These are phyloP conservation scores for Salvator merianae DNA, from an alignment of 2,113 vertebrate species.

Conservation along the genomic window DNA sequence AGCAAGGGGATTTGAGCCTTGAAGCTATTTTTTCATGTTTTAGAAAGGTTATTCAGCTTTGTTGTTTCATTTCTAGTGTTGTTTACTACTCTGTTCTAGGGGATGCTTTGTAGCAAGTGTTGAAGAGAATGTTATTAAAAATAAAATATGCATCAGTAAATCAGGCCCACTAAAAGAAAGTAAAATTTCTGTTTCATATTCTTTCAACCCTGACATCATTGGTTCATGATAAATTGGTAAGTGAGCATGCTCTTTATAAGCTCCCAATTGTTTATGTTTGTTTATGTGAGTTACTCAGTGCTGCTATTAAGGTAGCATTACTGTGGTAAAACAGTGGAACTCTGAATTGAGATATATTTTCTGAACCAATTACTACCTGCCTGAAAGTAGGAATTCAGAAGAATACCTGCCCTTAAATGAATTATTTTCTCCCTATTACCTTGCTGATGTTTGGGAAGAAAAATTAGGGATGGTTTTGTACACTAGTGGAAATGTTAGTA, in stretches of 20 bases:
- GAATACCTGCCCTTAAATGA: constrained; percentile 51
- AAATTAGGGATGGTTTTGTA: background rate
- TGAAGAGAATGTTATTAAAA: constrained; percentile 69
- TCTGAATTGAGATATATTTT: constrained; percentile 59
- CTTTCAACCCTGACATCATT: constrained; percentile 64
- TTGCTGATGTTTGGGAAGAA: background rate
- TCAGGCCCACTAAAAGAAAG: constrained; percentile 29
- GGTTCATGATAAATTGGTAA: constrained; percentile 60
- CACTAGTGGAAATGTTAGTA: background rate
- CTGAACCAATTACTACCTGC: constrained; percentile 56
- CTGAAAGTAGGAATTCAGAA: constrained; percentile 49
- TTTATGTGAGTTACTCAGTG: constrained; percentile 42
- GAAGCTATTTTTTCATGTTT: constrained; percentile 56
- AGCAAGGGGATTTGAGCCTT: constrained; percentile 49
- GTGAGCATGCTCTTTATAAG: constrained; percentile 60
- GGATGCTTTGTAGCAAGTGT: constrained; percentile 64
- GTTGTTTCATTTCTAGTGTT: constrained; percentile 54
- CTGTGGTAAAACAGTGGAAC: constrained; percentile 63
- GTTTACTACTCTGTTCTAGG: constrained; percentile 65
- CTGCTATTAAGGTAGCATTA: constrained; percentile 37
- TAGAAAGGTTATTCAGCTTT: constrained; percentile 34
- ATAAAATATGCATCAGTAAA: constrained; percentile 73
- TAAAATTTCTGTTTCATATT: constrained; percentile 47
- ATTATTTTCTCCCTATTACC: constrained; percentile 16
- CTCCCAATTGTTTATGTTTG: constrained; percentile 47